Base-by-base conservation (phyloP, 2,888 invertebrate species). In the Aleiodes testaceus region DNA sequence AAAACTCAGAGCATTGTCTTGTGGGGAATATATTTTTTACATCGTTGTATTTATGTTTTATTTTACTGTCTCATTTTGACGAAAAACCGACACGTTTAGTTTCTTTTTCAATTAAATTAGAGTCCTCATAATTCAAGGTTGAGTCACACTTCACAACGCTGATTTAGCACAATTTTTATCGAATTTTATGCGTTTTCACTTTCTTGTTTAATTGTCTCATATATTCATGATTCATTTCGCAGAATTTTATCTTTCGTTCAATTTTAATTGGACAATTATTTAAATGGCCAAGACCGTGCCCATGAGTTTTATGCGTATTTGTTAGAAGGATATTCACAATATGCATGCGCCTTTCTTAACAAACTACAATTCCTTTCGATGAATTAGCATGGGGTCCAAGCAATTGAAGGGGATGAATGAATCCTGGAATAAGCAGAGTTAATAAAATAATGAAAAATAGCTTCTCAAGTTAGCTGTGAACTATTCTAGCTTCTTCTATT, bases 271-370 rank as follows among this genome's bases (percentile, higher is more conserved):
- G 36, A 11, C 11, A 61, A 69, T 66, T 69, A 50, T 75, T 55
- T 55, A 67, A 44, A 16, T 63, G 69, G 68, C 26, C 73, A 69
- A 76, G 72, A 70, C 66, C 72, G 18, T 69, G 66, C 66, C 45
- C 72, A 67, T 65, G 74, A 74, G 74, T 73, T 67, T 26, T 47
- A 50, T 63, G 52, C 61, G 26, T 45, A 42, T 14, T 59, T 22
- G 66, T 72, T 71, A 65, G 53, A 71, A 61, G 67, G 44, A 67
- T 44, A 71, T 68, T 50, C 68, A 61, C 63, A 44, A 45, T 36
- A 36, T 30, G 67, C 74, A 72, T 76, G 70, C 72, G 68, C 66
- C 49, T 50, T 72, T 73, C 66, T 52, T 52, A 52, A 59, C 59
- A 36, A 14, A 42, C 14, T 36, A n/a, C 59, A 36, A 5, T 59